Evolutionary conservation across 2,797 vertebrate species (phyloP).

Genomic region (Myotis planiceps): DNA sequence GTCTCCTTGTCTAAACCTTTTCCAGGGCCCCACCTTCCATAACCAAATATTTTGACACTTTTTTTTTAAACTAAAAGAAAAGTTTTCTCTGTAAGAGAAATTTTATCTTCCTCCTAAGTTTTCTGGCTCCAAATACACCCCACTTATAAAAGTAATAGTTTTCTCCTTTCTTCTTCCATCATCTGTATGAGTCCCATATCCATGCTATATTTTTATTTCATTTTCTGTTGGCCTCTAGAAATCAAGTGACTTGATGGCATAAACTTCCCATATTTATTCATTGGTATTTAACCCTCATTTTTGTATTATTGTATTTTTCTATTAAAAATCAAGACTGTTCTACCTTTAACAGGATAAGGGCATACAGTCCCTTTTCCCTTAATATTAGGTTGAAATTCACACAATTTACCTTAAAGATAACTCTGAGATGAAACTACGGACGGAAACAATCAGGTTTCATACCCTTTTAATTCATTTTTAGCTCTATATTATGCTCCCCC

Average conservation of each 20-base stretch:
- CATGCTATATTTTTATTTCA: slow-evolving; percentile 52
- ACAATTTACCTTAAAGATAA: background rate
- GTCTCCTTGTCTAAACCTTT: background rate
- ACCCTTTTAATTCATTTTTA: background rate
- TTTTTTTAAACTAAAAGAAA: background rate
- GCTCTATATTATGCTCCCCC: background rate
- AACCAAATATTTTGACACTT: slow-evolving; percentile 19
- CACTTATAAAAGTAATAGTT: slow-evolving; percentile 54
- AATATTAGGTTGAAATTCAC: background rate
- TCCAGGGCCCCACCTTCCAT: background rate
- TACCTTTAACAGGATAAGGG: background rate
- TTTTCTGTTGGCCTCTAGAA: slow-evolving; percentile 52
- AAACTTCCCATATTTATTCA: background rate
- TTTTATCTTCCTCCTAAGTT: slow-evolving; percentile 25
- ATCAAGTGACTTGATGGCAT: background rate
- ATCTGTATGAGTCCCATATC: background rate
- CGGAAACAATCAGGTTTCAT: background rate
- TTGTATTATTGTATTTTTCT: background rate
- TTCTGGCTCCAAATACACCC: slow-evolving; percentile 49
- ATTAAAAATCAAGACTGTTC: background rate
- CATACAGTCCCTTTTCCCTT: background rate
- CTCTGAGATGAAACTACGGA: background rate
- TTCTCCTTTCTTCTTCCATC: slow-evolving; percentile 53
- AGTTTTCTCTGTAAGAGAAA: slow-evolving; percentile 43
- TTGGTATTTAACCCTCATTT: slow-evolving; percentile 46